Evolutionary conservation across 2,113 vertebrate species (phyloP).

Genomic region (Rhineura floridana): DNA sequence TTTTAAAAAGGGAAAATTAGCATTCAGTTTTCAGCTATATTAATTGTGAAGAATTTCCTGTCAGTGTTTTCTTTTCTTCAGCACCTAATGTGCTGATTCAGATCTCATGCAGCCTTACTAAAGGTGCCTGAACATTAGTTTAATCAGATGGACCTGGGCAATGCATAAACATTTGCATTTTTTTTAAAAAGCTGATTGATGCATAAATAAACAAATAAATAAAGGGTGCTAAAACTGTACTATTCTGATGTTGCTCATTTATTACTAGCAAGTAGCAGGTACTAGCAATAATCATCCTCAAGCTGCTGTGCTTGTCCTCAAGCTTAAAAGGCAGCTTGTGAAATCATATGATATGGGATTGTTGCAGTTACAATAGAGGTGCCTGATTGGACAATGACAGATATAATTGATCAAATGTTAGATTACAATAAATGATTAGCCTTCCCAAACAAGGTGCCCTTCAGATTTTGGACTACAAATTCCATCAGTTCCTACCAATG

Average conservation of each 20-base stretch:
- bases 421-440: background rate
- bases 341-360: too few relatives aligned
- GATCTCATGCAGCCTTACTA: background rate
- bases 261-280: background rate
- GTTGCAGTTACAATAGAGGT: background rate
- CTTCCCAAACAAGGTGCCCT: background rate
- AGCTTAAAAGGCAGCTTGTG: background rate
- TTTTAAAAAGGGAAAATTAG: background rate
- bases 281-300: background rate
- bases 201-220: background rate
- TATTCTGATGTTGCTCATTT: background rate
- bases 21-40: background rate
- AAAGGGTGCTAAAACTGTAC: background rate
- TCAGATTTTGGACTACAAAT: background rate
- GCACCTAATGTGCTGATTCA: background rate
- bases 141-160: background rate
- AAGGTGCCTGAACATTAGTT: background rate
- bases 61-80: background rate
- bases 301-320: background rate
- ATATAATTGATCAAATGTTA: background rate
- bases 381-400: background rate
- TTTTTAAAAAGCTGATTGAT: background rate
- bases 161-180: background rate
- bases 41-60: constrained; percentile 8
- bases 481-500: background rate